phyloP scores from a whole-genome alignment of 2,113 vertebrate genomes.

The Lagopus leucura region DNA sequence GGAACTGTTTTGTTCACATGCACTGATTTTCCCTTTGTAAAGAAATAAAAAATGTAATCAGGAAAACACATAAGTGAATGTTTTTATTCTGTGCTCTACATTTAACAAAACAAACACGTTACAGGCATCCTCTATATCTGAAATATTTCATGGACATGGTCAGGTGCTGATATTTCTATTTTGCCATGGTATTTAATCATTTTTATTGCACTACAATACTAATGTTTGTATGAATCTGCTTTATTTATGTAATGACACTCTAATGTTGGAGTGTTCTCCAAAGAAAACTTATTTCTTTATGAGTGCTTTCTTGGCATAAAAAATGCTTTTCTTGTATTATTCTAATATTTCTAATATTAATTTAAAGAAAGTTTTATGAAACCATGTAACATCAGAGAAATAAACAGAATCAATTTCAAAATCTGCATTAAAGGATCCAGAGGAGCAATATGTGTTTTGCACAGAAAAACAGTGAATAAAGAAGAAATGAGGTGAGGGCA shows the following conservation, averaged over 20 bases:
- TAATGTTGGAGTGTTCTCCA: background rate
- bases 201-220: background rate
- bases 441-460: background rate
- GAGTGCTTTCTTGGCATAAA: background rate
- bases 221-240: background rate
- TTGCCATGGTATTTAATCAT: background rate
- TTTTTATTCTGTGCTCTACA: background rate
- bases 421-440: background rate
- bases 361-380: background rate
- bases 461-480: background rate
- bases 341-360: background rate
- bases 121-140: background rate
- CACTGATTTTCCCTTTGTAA: slow-evolving; percentile 24
- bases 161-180: slow-evolving; percentile 23
- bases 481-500: background rate
- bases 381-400: background rate
- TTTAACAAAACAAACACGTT: slow-evolving; percentile 53
- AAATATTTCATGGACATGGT: slow-evolving; percentile 34
- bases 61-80: slow-evolving; percentile 29
- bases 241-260: background rate
- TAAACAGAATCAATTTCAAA: background rate
- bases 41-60: slow-evolving; percentile 32
- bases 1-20: slow-evolving; percentile 63
- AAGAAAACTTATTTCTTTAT: background rate
- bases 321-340: background rate